A percentile compares a stretch with the other conserved stretches of the same genome.
phyloP scores from a whole-genome alignment of 2,797 vertebrate genomes.

The Labeo calbasu region DNA sequence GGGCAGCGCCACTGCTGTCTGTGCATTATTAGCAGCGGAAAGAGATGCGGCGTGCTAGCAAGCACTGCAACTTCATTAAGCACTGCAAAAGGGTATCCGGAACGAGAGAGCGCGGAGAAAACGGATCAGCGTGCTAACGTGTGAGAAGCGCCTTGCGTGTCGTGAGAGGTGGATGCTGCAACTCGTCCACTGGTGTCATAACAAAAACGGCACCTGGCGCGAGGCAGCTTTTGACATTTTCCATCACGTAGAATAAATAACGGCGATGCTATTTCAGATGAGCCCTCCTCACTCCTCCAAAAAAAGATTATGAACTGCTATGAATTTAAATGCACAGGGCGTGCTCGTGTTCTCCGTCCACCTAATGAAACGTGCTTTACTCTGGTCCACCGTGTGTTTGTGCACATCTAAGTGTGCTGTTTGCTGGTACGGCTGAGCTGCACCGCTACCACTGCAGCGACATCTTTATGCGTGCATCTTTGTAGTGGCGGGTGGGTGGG shows the following conservation, averaged over 20 bases:
- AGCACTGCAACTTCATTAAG: slow-evolving; percentile 82
- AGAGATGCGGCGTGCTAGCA: slow-evolving; percentile 71
- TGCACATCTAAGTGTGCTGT: background rate
- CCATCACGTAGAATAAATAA: slow-evolving; percentile 24
- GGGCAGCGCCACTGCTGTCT: slow-evolving; percentile 82
- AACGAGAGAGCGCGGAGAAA: slow-evolving; percentile 60
- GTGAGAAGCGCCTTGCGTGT: slow-evolving; percentile 63
- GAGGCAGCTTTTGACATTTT: slow-evolving; percentile 29
- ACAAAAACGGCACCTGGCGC: slow-evolving; percentile 7
- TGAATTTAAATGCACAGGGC: slow-evolving; percentile 82
- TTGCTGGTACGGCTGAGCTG: background rate
- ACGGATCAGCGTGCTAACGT: slow-evolving; percentile 66
- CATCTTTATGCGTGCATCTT: slow-evolving; percentile 19
- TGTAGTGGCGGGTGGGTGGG: slow-evolving; percentile 17
- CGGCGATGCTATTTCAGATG: slow-evolving; percentile 2
- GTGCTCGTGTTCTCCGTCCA: slow-evolving; percentile 57
- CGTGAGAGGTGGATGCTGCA: background rate
- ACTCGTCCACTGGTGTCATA: background rate
- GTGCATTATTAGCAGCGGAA: slow-evolving; percentile 84
- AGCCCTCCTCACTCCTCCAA: background rate
- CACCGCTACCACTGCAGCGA: background rate
- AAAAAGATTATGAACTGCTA: slow-evolving; percentile 9
- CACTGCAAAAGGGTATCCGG: slow-evolving; percentile 66
- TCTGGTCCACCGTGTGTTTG: slow-evolving; percentile 28
- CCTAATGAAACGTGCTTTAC: slow-evolving; percentile 15